phyloP scores from a whole-genome alignment of 1,140 invertebrate species.

The Anastatus disparis region DNA sequence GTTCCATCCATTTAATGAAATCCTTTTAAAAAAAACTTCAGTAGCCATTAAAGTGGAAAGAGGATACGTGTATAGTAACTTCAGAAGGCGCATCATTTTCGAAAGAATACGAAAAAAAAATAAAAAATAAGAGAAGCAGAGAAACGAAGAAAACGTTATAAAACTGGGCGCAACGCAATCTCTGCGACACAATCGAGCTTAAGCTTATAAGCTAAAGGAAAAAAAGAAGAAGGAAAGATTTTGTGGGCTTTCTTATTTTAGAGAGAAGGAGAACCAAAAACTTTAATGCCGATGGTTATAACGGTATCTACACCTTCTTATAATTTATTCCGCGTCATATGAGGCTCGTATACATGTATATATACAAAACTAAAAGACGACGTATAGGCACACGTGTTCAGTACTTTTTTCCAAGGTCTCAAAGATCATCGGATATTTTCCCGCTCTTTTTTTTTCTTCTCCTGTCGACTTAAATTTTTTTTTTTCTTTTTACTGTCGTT shows the following conservation, averaged over 20 bases:
- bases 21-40: neutral
- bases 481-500: neutral
- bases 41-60: neutral
- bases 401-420: conserved; percentile 50
- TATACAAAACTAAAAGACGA: neutral
- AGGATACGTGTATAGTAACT: neutral
- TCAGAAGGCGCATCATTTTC: neutral
- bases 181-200: neutral
- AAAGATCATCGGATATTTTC: neutral
- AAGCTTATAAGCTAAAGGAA: neutral
- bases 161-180: neutral
- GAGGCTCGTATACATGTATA: too few species aligned
- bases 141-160: neutral
- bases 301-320: conserved; percentile 27
- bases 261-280: conserved; percentile 6
- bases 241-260: too few species aligned
- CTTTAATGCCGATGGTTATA: neutral
- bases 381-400: neutral
- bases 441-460: conserved; percentile 37
- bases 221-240: too few species aligned
- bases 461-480: neutral
- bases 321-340: conserved; percentile 31
- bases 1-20: too few species aligned
- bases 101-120: too few species aligned
- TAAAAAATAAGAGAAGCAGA: too few species aligned